Evolutionary conservation across 2,888 invertebrate genomes (phyloP), one percentile per base, ranked within the genome.

Genomic region (Sericinus montela): DNA sequence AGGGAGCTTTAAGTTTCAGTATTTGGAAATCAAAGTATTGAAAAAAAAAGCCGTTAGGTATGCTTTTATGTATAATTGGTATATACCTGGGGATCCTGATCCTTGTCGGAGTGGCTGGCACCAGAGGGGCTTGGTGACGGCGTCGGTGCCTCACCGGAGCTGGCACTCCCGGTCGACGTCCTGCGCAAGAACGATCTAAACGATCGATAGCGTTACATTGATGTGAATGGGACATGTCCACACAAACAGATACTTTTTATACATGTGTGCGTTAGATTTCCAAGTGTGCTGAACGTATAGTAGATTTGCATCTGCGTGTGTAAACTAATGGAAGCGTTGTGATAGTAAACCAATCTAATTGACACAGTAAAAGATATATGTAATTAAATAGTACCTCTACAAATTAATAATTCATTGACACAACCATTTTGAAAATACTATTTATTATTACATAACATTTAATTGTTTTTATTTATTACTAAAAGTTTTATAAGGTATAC

Each of bases 61-160:
- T 63, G 19, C 5, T 2, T 19, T 3, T 19, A 19, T 19, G 2
- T 19, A 19, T 19, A 19, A 19, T 3, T 5, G 19, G 19, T 3
- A 2, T 5, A 5, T 19, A 94, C 94, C 90, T 94, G 94, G 34
- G 95, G 90, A 72, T 96, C 96, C 59, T 95, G 95, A 55, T 94
- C 94, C 76, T 97, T 96, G 72, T 98, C 97, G 62, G 97, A 97
- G 63, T 94, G 94, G 65, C 97, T 93, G 54, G 97, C 97, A 35
- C 97, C 97, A 61, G 97, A 97, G 1, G 98, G 98, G 65, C 97
- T 97, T 19, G 95, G 89, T 0, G 89, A 89, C 0, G 89, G 89
- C 1, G 89, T 80, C 0, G 89, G 88, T 7, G 80, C 87, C 56
- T 89, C 89, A 2, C 88, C 85, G 0, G 88, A 87, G 50, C 87